A percentile compares a stretch with the other conserved stretches of the same genome.
Conservation (phyloP, 1,140 invertebrate species). For the Drosophila sproati region DNA sequence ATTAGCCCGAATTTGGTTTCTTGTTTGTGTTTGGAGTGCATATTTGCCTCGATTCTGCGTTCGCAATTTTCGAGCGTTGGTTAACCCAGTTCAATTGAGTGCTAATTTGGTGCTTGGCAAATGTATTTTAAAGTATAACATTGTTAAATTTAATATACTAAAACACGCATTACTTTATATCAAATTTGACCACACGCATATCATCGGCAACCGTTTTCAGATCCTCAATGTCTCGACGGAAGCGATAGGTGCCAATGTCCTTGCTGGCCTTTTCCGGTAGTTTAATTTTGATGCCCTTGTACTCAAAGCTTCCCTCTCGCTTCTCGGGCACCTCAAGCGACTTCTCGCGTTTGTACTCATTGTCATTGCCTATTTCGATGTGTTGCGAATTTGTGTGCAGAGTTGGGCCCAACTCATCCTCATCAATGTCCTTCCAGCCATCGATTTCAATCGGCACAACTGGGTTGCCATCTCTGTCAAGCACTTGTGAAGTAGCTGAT, state of each 20-base stretch:
- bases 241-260: constrained; percentile 68
- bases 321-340: constrained; percentile 49
- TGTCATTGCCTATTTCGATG: constrained; percentile 62
- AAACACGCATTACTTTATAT: constrained; percentile 45
- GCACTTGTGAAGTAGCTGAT: not conserved
- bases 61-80: too few relatives aligned
- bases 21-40: constrained; percentile 1
- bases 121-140: too few relatives aligned
- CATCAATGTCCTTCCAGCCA: constrained; percentile 54
- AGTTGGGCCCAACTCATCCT: constrained; percentile 42
- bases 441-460: constrained; percentile 68
- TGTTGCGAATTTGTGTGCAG: constrained; percentile 33
- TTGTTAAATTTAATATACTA: not conserved
- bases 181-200: constrained; percentile 58
- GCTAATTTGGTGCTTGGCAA: too few relatives aligned
- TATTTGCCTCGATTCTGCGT: too few relatives aligned
- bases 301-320: constrained; percentile 50
- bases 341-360: constrained; percentile 57
- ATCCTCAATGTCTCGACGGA: constrained; percentile 61
- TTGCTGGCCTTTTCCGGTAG: constrained; percentile 46
- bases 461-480: constrained; percentile 46
- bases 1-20: constrained; percentile 22
- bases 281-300: constrained; percentile 65
- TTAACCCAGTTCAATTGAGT: too few relatives aligned
- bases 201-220: constrained; percentile 53